phyloP scores from a whole-genome alignment of 23 tunicate species.

The Halocynthia roretzi region DNA sequence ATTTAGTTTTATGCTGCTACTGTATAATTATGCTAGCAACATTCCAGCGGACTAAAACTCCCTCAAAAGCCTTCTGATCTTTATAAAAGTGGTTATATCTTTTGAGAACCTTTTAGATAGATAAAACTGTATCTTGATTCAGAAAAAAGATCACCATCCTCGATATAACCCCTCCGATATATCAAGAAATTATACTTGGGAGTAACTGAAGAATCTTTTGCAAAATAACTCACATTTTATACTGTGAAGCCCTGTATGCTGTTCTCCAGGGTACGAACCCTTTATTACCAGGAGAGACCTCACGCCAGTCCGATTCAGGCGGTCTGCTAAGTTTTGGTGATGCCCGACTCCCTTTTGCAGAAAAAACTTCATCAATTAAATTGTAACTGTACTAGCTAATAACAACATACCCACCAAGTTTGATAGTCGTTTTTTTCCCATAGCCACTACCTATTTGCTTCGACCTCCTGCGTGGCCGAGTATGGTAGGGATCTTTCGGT shows the following conservation, averaged over 20 bases:
- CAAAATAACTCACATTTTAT: conserved; percentile 19
- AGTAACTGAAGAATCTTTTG: background rate
- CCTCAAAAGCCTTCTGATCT: too few species aligned
- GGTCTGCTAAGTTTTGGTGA: background rate
- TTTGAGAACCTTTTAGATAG: too few species aligned
- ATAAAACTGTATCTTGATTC: too few species aligned
- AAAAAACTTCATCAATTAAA: background rate
- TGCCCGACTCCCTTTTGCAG: background rate
- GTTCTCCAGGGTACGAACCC: conserved; percentile 71
- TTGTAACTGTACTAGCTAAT: background rate
- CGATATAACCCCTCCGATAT: too few species aligned
- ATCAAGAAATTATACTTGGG: too few species aligned
- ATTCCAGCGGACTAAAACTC: too few species aligned
- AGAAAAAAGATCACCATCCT: too few species aligned
- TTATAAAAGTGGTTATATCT: too few species aligned
- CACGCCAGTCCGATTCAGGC: background rate
- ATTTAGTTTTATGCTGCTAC: too few species aligned
- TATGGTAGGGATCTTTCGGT: conserved; percentile 83
- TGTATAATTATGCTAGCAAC: too few species aligned
- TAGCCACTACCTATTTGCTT: conserved; percentile 15
- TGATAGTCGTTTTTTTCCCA: conserved; percentile 8
- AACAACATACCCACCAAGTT: background rate
- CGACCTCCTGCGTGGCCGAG: conserved; percentile 17
- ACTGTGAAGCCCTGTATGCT: conserved; percentile 66
- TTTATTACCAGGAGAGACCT: conserved; percentile 28